Conservation (phyloP, 2,797 vertebrate genomes). For the Eulemur albifrons region DNA sequence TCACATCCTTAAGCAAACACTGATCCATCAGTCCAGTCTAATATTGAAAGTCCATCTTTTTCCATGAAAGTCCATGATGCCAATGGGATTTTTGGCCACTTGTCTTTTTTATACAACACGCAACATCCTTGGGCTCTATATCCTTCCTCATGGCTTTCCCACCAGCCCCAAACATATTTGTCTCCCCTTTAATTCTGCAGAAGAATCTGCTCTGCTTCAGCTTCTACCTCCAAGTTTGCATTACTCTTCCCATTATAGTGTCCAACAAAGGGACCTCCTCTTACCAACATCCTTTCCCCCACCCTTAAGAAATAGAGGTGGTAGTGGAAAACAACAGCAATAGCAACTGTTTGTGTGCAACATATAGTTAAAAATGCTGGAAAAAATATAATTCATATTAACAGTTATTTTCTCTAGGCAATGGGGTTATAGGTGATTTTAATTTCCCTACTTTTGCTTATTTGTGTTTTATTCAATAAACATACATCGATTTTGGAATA, state of each 20-base stretch:
- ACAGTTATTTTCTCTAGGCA: neutral
- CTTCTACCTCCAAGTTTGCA: neutral
- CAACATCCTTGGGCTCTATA: neutral
- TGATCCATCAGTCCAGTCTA: neutral
- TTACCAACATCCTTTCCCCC: neutral
- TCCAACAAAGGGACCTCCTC: neutral
- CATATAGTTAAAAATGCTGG: neutral
- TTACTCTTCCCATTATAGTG: neutral
- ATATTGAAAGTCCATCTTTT: neutral
- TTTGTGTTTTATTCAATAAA: constrained; percentile 48
- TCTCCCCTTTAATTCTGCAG: neutral
- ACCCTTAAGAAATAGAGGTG: neutral
- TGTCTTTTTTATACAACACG: neutral
- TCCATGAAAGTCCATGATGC: neutral
- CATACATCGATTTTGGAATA: constrained; percentile 22
- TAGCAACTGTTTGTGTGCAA: neutral
- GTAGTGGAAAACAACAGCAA: neutral
- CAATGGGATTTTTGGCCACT: neutral
- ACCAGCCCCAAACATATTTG: neutral
- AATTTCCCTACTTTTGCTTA: constrained; percentile 27
- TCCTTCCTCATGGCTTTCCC: neutral
- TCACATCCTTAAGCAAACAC: neutral
- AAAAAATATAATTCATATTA: neutral
- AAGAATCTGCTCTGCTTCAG: neutral
- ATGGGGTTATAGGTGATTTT: neutral